Conservation (phyloP, 2,797 vertebrate species). For the Pseudochromis fuscus region DNA sequence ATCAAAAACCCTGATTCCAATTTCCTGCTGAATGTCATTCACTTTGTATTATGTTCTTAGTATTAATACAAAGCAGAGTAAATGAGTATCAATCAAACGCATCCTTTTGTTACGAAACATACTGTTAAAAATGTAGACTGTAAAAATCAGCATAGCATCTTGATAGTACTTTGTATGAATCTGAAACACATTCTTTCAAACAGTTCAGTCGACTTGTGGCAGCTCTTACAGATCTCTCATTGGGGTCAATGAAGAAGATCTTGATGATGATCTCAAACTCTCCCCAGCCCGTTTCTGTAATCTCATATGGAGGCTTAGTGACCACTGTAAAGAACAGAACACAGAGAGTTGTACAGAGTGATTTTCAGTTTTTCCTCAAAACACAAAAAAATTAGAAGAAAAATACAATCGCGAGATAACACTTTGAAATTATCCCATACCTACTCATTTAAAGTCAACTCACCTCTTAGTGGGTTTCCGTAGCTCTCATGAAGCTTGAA, state of each 20-base stretch:
- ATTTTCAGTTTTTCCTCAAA: not conserved
- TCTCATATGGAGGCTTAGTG: constrained; percentile 98
- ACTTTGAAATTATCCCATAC: not conserved
- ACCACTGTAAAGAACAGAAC: constrained; percentile 86
- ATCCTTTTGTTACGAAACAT: too few relatives aligned
- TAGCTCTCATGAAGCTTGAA: constrained; percentile 99
- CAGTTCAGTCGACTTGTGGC: not conserved
- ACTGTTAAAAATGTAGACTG: not conserved
- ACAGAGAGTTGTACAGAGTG: not conserved
- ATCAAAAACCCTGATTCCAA: not conserved
- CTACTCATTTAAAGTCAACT: constrained; percentile 14
- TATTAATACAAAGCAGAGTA: not conserved
- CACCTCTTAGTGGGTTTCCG: constrained; percentile 96
- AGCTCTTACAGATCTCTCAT: constrained; percentile 94
- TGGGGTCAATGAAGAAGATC: constrained; percentile 99
- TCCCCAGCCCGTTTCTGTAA: constrained; percentile 98
- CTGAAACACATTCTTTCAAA: not conserved
- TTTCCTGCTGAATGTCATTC: not conserved
- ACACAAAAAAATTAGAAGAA: too few relatives aligned
- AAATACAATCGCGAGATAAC: too few relatives aligned
- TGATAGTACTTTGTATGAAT: not conserved
- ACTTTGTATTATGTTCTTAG: not conserved
- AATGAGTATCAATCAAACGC: not conserved
- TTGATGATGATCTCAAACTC: constrained; percentile 99
- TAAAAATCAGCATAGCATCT: not conserved